Base-by-base conservation (phyloP, 1,140 invertebrate species). In the Heliothis virescens region DNA sequence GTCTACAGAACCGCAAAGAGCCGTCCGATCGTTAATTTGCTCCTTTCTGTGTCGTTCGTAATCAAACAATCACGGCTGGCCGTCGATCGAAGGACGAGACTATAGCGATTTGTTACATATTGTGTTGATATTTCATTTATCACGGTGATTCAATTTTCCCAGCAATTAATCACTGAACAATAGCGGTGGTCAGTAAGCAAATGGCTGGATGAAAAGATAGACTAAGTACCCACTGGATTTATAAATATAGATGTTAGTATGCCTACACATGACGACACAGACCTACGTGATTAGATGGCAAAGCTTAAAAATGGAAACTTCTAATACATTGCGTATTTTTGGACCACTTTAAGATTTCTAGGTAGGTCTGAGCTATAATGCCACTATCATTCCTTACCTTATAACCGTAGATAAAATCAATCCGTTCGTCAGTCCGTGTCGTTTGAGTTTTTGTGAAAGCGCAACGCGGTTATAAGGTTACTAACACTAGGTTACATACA, bases 81-180 rank as follows among this genome's bases (percentile, higher is more conserved):
- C 69, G 57, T 52, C 57, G 79, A 80, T 80, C 60, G 79, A 80
- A 80, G 79, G 79, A 72, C 71, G 71, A 60, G 71, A 80, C 75
- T 65, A 67, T 21, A 73, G 60, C 82, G 79, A 83, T 85, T 81
- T 85, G 82, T 85, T 80, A 83, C 82, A 85, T 75, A 79, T 75
- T 82, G 77, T 82, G 75, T 78, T 78, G 78, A 72, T 85, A 81
- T 85, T 85, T 81, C 79, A 83, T 85, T 85, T 81, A 79, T 83
- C 82, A 83, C 78, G 82, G 78, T 76, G 72, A 80, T 85, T 85
- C 84, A 85, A 85, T 85, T 85, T 85, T 83, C 73, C 60, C 48
- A 79, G 79, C 80, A 81, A 85, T 85, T 81, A 85, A 85, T 85
- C 83, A 85, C 77, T 80, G 73, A 83, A 83, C 82, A 85, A 85